phyloP scores from a whole-genome alignment of 23 tunicate genomes.

The Ascidia mentula region DNA sequence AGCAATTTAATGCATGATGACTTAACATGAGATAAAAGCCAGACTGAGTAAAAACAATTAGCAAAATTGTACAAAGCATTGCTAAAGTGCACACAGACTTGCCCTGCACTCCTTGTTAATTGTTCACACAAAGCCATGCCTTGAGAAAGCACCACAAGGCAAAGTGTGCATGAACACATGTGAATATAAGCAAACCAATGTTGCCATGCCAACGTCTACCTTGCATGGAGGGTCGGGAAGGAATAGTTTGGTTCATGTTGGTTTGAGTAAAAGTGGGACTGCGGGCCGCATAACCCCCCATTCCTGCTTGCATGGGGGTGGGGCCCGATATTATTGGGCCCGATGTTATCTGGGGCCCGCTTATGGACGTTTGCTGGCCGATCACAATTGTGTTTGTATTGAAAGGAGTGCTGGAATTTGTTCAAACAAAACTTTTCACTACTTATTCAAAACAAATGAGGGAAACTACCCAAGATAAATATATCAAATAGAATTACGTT shows the following conservation, averaged over 20 bases:
- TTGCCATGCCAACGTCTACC: no score
- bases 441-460: no score
- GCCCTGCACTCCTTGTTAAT: not conserved
- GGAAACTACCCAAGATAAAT: no score
- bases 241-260: conserved; percentile 6
- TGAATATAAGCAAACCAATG: not conserved
- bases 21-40: not conserved
- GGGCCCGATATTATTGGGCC: conserved; percentile 47
- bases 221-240: conserved; percentile 36
- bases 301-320: conserved; percentile 9
- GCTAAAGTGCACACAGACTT: not conserved
- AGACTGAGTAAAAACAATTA: not conserved
- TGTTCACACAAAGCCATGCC: not conserved
- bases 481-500: no score
- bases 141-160: not conserved
- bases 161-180: not conserved
- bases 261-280: conserved; percentile 15
- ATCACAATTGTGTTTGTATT: conserved; percentile 4
- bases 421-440: no score
- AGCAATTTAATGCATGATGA: no score
- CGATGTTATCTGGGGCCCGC: conserved; percentile 37
- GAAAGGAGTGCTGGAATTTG: not conserved
- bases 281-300: conserved; percentile 10
- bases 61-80: not conserved
- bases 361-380: conserved; percentile 14